Conservation (phyloP, 2,113 vertebrate species). For the Ochotona curzoniae region DNA sequence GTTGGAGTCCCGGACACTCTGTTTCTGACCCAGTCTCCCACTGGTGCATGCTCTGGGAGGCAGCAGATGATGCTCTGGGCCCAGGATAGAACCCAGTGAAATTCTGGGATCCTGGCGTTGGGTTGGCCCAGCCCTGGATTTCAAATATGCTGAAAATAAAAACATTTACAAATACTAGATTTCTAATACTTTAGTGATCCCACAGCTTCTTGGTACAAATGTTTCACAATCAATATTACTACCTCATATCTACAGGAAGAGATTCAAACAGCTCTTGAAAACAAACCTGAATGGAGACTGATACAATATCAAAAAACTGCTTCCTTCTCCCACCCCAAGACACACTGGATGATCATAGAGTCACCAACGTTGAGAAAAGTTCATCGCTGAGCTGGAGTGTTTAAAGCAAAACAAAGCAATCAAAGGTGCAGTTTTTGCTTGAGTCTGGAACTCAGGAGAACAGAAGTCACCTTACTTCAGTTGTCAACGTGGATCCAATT, state of each 20-base stretch:
- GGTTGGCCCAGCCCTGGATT: too few species aligned
- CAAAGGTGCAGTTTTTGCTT: not conserved
- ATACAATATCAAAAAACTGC: not conserved
- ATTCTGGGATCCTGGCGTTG: too few species aligned
- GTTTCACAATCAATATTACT: rapidly evolving
- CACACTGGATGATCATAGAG: not conserved
- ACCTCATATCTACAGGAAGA: not conserved
- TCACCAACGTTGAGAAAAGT: not conserved
- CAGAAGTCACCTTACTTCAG: rapidly evolving
- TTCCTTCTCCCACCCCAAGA: not conserved
- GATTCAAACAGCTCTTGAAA: rapidly evolving
- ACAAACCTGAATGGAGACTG: not conserved
- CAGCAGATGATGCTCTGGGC: too few species aligned
- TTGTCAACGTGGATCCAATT: rapidly evolving
- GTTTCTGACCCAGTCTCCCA: too few species aligned
- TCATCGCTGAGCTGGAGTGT: not conserved
- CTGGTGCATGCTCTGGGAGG: too few species aligned
- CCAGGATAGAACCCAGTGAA: too few species aligned
- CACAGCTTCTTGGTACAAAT: rapidly evolving
- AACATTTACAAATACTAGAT: too few species aligned
- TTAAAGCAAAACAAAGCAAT: not conserved
- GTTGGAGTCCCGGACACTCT: too few species aligned
- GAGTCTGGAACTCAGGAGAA: not conserved
- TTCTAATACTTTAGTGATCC: not conserved
- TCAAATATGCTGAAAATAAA: too few species aligned